Evolutionary conservation across 1,140 invertebrate species (phyloP).

Genomic region (Phymorhynchus buccinoides): DNA sequence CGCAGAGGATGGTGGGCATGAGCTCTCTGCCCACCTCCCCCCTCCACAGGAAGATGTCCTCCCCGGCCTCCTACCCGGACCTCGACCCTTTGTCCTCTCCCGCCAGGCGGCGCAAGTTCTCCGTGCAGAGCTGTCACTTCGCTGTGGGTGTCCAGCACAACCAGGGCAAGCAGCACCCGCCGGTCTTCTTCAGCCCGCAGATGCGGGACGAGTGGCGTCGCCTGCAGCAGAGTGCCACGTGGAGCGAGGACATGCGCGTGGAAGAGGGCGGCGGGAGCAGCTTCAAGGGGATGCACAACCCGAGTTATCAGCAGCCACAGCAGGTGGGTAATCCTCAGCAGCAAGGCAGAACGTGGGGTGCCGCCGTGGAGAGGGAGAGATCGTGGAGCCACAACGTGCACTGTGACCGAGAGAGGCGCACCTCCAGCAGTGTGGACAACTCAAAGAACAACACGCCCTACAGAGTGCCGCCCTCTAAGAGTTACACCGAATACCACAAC

Average conservation of each 20-base stretch:
- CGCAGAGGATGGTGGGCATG: not conserved
- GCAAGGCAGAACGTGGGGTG: not conserved
- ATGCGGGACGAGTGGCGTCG: constrained; percentile 31
- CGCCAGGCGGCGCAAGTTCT: constrained; percentile 25
- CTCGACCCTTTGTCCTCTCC: constrained; percentile 3
- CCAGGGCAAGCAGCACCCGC: constrained; percentile 40
- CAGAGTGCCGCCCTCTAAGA: not conserved
- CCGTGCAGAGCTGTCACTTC: constrained; percentile 26
- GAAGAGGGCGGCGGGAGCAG: not conserved
- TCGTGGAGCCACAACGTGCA: constrained; percentile 23
- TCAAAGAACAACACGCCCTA: not conserved
- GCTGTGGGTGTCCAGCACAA: constrained; percentile 38
- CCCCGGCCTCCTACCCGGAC: not conserved
- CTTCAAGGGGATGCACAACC: not conserved
- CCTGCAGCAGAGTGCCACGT: constrained; percentile 30
- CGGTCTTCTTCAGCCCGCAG: constrained; percentile 22
- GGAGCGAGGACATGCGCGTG: constrained; percentile 31
- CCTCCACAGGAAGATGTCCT: constrained; percentile 14
- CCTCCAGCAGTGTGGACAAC: not conserved
- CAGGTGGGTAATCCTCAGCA: not conserved
- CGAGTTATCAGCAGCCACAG: constrained; percentile 21
- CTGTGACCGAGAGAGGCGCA: not conserved
- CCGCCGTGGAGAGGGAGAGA: constrained; percentile 20
- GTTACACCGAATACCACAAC: not conserved
- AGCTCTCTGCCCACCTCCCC: not conserved